These are phyloP conservation scores for Caenorhabditis becei DNA, from an alignment of 2,888 invertebrate species.

Conservation along the genomic window DNA sequence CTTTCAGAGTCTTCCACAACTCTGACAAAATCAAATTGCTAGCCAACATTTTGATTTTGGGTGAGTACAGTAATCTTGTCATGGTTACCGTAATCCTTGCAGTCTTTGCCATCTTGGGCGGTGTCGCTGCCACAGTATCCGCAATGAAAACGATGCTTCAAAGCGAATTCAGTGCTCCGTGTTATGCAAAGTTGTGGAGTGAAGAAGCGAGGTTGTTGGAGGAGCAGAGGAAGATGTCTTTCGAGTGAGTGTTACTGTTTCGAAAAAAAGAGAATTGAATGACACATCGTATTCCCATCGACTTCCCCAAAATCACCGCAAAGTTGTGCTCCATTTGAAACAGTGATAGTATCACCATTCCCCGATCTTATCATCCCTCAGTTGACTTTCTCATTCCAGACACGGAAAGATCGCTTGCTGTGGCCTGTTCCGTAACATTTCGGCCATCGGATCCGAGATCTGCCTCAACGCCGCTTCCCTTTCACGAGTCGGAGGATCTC, in stretches of 20 bases:
- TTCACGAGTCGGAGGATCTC: constrained; percentile 54
- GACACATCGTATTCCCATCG: no score
- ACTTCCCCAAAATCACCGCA: no score
- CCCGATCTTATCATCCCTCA: no score
- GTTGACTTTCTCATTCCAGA: constrained; percentile 4
- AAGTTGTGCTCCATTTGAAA: no score
- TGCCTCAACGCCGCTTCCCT: constrained; percentile 62
- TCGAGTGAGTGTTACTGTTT: no score
- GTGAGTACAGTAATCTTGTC: no score
- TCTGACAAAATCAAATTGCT: constrained; percentile 62
- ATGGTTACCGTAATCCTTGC: no score
- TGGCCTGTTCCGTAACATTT: constrained; percentile 73
- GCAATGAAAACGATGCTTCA: constrained; percentile 70
- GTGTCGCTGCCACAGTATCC: constrained; percentile 70
- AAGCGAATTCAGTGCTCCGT: constrained; percentile 75
- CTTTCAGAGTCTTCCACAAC: constrained; percentile 67
- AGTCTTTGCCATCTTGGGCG: constrained; percentile 71
- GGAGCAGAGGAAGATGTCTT: constrained; percentile 15
- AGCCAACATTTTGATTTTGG: constrained; percentile 66
- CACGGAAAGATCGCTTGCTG: constrained; percentile 76
- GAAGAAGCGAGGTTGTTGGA: constrained; percentile 24
- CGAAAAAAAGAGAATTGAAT: no score
- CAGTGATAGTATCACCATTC: no score
- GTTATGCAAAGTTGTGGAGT: constrained; percentile 64
- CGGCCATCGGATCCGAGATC: constrained; percentile 52